A percentile compares a stretch with the other conserved stretches of the same genome.
These are phyloP conservation scores for Neosalanx taihuensis DNA, from an alignment of 2,797 vertebrate genomes.

Conservation along the genomic window DNA sequence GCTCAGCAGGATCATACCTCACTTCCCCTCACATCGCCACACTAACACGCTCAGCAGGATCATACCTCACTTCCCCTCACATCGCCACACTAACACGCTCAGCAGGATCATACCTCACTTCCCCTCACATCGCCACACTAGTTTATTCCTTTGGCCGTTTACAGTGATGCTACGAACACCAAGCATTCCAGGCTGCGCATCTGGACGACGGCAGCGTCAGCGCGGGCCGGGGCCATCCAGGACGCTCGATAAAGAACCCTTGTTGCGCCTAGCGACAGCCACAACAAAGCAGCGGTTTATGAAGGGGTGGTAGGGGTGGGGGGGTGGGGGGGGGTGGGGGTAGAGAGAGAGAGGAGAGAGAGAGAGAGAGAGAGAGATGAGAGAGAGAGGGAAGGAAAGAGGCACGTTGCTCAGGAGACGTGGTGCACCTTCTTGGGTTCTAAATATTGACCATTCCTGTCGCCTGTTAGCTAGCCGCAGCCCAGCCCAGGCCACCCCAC, in stretches of 20 bases:
- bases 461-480: conserved; percentile 2
- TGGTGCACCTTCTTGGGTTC: conserved; percentile 12
- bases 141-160: neutral
- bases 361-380: conserved; percentile 1
- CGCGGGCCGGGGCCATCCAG: conserved; percentile 21
- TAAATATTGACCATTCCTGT: conserved; percentile 37
- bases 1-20: no score
- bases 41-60: no score
- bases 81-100: no score
- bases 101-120: neutral
- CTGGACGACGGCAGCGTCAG: conserved; percentile 5
- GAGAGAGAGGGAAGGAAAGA: conserved; percentile 13
- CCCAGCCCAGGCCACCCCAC: neutral
- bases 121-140: conserved; percentile 14
- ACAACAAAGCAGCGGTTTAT: conserved; percentile 36
- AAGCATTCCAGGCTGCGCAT: neutral
- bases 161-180: neutral
- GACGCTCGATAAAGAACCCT: conserved; percentile 40
- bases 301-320: neutral
- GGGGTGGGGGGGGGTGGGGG: neutral
- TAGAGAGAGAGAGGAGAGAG: neutral
- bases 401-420: neutral
- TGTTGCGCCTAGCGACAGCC: conserved; percentile 46
- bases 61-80: no score
- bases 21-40: no score